Conservation (phyloP, 2,888 invertebrate species). For the Diaphora mendica region DNA sequence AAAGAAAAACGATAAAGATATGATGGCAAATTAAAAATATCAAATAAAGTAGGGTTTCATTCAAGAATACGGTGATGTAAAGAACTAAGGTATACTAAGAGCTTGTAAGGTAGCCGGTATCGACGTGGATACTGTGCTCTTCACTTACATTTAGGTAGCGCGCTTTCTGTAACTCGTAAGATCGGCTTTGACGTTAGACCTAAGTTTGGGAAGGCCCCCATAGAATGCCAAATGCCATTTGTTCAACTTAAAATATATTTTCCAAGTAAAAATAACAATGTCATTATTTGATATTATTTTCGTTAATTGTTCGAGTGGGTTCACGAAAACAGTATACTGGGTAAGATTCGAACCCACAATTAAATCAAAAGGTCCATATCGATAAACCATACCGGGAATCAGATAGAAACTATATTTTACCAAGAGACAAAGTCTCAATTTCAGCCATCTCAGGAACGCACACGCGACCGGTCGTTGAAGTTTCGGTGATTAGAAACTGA, state of each 20-base stretch:
- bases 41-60: too few species aligned
- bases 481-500: constrained; percentile 96
- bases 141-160: background rate
- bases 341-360: background rate
- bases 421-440: constrained; percentile 90
- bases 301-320: background rate
- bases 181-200: background rate
- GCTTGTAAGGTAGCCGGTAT: background rate
- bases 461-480: constrained; percentile 88
- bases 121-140: too few species aligned
- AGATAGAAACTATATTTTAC: constrained; percentile 66
- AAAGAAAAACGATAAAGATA: constrained; percentile 36
- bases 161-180: background rate
- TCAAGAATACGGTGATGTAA: background rate
- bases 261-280: too few species aligned
- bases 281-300: background rate
- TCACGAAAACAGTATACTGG: background rate
- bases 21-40: background rate
- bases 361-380: too few species aligned
- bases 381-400: background rate
- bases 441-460: constrained; percentile 90
- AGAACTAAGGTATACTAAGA: background rate
- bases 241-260: too few species aligned
- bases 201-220: too few species aligned
- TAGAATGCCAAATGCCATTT: too few species aligned